Evolutionary conservation across 2,888 invertebrate genomes (phyloP).

Genomic region (Ypsolopha sequella): DNA sequence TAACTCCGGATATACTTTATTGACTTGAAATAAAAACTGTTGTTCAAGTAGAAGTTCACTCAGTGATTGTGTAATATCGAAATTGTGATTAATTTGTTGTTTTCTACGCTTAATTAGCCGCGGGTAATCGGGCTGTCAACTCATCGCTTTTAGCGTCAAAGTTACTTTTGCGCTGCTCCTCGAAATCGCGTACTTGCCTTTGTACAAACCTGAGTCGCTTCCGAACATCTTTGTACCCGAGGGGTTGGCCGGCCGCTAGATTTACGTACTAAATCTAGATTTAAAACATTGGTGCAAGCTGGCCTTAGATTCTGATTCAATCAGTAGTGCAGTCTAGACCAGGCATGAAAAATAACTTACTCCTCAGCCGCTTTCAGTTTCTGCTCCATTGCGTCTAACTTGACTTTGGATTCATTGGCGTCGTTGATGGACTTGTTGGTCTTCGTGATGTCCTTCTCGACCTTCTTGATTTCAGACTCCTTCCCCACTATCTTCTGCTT

Average conservation of each 20-base stretch:
- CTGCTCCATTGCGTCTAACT: constrained; percentile 59
- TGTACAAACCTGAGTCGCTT: not conserved
- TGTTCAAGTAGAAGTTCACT: too few species aligned
- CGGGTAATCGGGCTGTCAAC: too few species aligned
- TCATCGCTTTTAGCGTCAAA: too few species aligned
- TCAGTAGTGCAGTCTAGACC: too few species aligned
- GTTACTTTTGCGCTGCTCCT: too few species aligned
- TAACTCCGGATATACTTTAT: too few species aligned
- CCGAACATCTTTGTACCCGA: not conserved
- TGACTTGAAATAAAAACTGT: too few species aligned
- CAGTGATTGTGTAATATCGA: too few species aligned
- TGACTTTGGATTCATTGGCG: constrained; percentile 70
- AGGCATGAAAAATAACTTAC: constrained; percentile 38
- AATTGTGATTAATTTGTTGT: too few species aligned
- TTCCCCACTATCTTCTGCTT: constrained; percentile 77
- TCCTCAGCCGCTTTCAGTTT: constrained; percentile 56
- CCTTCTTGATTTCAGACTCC: constrained; percentile 64
- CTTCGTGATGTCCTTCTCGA: constrained; percentile 67
- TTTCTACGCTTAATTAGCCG: too few species aligned
- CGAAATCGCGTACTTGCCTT: not conserved
- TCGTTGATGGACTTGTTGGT: constrained; percentile 70
- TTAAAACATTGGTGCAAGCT: not conserved
- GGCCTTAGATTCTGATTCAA: too few species aligned
- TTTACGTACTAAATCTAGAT: too few species aligned
- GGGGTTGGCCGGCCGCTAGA: not conserved